Percentiles rank a stretch among this genome's conserved stretches.
Evolutionary conservation across 2,113 vertebrate species (phyloP).

Genomic region (Takifugu bimaculatus): DNA sequence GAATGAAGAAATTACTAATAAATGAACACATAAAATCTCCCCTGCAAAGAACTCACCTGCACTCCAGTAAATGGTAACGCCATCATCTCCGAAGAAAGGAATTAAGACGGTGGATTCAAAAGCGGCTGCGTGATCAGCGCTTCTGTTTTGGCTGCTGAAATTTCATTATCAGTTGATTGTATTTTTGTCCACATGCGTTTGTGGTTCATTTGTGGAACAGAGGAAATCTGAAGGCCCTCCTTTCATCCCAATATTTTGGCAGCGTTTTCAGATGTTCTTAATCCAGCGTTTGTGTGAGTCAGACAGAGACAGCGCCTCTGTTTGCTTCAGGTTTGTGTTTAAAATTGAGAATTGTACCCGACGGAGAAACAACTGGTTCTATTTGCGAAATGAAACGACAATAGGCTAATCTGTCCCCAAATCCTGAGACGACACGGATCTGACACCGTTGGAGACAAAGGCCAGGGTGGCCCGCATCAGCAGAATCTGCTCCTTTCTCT

Average conservation of each 20-base stretch:
- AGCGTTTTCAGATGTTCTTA: slow-evolving; percentile 31
- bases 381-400: slow-evolving; percentile 40
- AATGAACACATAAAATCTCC: slow-evolving; percentile 47
- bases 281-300: slow-evolving; percentile 42
- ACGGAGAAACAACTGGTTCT: slow-evolving; percentile 3
- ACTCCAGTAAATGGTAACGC: slow-evolving; percentile 32
- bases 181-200: slow-evolving; percentile 29
- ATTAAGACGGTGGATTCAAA: slow-evolving; percentile 20
- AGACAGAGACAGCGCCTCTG: slow-evolving; percentile 23
- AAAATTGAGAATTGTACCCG: slow-evolving; percentile 36
- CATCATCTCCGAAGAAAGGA: slow-evolving; percentile 44
- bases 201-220: slow-evolving; percentile 24
- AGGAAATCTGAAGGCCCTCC: slow-evolving; percentile 29
- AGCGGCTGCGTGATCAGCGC: slow-evolving; percentile 32
- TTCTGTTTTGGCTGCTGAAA: slow-evolving; percentile 34
- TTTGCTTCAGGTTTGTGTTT: slow-evolving; percentile 37
- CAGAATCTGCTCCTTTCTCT: not conserved
- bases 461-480: slow-evolving; percentile 22
- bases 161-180: slow-evolving; percentile 47
- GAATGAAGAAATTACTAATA: slow-evolving; percentile 59
- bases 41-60: slow-evolving; percentile 22
- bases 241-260: slow-evolving; percentile 37
- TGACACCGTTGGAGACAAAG: slow-evolving; percentile 18
- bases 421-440: slow-evolving; percentile 30
- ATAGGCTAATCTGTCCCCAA: slow-evolving; percentile 27